A percentile compares a stretch with the other conserved stretches of the same genome.
These are phyloP conservation scores for Paratilapia polleni DNA, from an alignment of 2,113 vertebrate species.

Conservation along the genomic window DNA sequence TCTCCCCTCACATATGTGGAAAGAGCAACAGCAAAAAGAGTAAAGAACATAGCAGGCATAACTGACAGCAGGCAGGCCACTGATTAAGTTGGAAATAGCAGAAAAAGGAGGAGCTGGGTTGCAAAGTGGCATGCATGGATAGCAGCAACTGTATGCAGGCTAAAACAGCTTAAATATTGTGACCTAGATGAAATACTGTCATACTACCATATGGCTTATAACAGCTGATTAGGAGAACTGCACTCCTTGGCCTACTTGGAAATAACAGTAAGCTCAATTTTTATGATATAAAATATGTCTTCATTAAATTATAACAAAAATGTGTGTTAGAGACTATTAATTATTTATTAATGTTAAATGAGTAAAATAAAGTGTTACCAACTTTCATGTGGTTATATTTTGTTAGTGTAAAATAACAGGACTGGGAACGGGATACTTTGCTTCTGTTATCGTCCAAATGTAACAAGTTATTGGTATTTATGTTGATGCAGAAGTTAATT, in stretches of 20 bases:
- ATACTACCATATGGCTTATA: accelerated
- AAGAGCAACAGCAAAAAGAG: background rate
- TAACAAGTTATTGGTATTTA: background rate
- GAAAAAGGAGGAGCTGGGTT: background rate
- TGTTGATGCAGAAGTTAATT: background rate
- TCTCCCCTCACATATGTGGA: background rate
- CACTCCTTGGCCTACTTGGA: background rate
- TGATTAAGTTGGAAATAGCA: background rate
- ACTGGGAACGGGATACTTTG: background rate
- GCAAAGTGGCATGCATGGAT: background rate
- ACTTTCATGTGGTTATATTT: background rate
- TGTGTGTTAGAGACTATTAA: background rate
- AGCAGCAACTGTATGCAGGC: background rate
- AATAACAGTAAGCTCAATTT: background rate
- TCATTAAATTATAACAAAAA: background rate
- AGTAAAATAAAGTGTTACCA: background rate
- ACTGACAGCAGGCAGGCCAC: background rate
- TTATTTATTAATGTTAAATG: background rate
- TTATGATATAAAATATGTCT: background rate
- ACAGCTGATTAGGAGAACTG: background rate
- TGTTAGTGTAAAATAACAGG: background rate
- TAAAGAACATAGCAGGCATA: background rate
- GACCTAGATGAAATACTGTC: background rate
- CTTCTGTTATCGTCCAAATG: background rate
- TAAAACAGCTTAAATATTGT: background rate